Base-by-base conservation (phyloP, 2,797 vertebrate genomes). In the Sphenopsis melanotis region DNA sequence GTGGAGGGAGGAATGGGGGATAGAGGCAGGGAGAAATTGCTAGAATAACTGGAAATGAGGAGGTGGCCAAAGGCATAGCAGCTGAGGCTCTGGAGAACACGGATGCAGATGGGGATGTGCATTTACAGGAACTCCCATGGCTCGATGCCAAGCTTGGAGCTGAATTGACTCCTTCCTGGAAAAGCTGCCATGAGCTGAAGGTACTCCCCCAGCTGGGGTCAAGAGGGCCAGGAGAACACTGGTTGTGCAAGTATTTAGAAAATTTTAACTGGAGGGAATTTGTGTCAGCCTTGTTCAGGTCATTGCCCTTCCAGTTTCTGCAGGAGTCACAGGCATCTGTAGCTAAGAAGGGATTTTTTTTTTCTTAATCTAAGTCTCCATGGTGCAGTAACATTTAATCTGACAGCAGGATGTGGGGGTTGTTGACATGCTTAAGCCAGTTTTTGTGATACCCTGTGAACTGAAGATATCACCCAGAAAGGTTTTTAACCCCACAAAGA, bases 381-480 rank as follows among this genome's bases (percentile, higher is more conserved):
- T 76, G 49, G 47, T 69, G 69, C 68, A 87, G 39, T 18, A 78
- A 36, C 44, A 24, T 63, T 71, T 86, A 46, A 71, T 65, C 27
- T 83, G 77, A 39, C 66, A 83, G 61, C 29, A 72, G 52, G 26
- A 71, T 34, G 55, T 15, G 34, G 32, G 14, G 23, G 19, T 2
- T 29, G 11, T 49, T 88, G 47, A 78, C 39, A 44, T n/a, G 37
- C 15, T 90, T 83, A 78, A 83, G 13, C 16, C 80, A 65, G 21
- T 88, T 96, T 96, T 52, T 81, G 32, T 75, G 74, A 76, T 81
- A 68, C 10, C 15, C 53, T 66, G 37, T 78, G 77, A 91, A 72
- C 36, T 21, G 55, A 76, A 82, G 66, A 72, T 91, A 88, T 81
- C n/a, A 47, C 26, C 22, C 32, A 6, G 72, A 79, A 93, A 90